Evolutionary conservation across 2,797 vertebrate species (phyloP).

Genomic region (Poecilia velifera): DNA sequence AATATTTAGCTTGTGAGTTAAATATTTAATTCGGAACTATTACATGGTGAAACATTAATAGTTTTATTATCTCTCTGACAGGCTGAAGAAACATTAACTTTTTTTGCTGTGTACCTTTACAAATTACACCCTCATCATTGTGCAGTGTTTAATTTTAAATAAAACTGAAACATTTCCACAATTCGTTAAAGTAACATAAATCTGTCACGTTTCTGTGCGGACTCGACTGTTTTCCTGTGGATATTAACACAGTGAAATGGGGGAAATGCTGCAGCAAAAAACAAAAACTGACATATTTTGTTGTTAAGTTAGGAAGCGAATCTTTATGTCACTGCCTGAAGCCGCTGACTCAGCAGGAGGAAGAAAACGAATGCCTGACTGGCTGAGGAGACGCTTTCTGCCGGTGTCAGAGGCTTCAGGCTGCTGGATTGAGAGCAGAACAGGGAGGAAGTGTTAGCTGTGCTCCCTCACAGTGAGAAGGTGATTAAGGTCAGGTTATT

Average conservation of each 20-base stretch:
- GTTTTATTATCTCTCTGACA: too few relatives aligned
- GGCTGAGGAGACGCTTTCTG: not conserved
- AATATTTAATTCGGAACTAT: too few relatives aligned
- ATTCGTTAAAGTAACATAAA: not conserved
- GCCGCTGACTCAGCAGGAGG: not conserved
- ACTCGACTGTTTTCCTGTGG: not conserved
- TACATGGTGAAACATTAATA: too few relatives aligned
- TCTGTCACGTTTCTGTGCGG: not conserved
- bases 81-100: too few relatives aligned
- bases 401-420: not conserved
- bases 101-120: too few relatives aligned
- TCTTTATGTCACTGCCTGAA: not conserved
- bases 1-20: too few relatives aligned
- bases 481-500: not conserved
- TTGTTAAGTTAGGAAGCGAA: not conserved
- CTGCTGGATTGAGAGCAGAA: not conserved
- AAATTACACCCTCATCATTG: too few relatives aligned
- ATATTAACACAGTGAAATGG: not conserved
- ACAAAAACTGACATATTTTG: not conserved
- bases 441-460: not conserved
- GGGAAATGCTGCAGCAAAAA: not conserved
- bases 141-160: not conserved
- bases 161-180: not conserved
- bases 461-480: not conserved
- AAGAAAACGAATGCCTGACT: not conserved